These are phyloP conservation scores for Glareola pratincola DNA, from an alignment of 2,113 vertebrate genomes.

Conservation along the genomic window DNA sequence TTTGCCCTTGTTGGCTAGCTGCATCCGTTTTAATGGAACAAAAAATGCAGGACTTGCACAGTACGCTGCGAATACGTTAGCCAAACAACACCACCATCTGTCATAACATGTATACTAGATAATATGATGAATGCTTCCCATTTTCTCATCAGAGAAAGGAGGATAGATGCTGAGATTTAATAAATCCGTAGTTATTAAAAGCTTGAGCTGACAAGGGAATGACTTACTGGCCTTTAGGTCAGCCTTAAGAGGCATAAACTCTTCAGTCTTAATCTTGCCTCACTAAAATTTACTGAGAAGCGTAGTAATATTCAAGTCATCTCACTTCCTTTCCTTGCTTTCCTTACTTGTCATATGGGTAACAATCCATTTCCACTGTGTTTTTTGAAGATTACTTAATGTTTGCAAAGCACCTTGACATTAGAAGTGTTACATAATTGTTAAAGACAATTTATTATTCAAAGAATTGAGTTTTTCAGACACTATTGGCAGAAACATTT, in stretches of 20 bases:
- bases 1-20: not conserved
- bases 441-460: not conserved
- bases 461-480: not conserved
- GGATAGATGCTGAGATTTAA: not conserved
- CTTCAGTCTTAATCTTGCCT: not conserved
- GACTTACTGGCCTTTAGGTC: not conserved
- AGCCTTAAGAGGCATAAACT: not conserved
- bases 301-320: not conserved
- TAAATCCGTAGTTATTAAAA: constrained; percentile 7
- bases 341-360: not conserved
- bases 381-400: not conserved
- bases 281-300: not conserved
- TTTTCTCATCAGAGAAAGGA: not conserved
- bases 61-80: not conserved
- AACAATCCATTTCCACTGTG: not conserved
- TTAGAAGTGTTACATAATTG: not conserved
- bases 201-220: not conserved
- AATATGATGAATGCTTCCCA: not conserved
- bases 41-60: not conserved
- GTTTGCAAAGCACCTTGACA: not conserved
- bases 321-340: not conserved
- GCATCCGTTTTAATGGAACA: not conserved
- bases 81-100: not conserved
- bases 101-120: not conserved
- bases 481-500: not conserved